phyloP scores from a whole-genome alignment of 2,888 invertebrate genomes.

The Lasioglossum villosulum region DNA sequence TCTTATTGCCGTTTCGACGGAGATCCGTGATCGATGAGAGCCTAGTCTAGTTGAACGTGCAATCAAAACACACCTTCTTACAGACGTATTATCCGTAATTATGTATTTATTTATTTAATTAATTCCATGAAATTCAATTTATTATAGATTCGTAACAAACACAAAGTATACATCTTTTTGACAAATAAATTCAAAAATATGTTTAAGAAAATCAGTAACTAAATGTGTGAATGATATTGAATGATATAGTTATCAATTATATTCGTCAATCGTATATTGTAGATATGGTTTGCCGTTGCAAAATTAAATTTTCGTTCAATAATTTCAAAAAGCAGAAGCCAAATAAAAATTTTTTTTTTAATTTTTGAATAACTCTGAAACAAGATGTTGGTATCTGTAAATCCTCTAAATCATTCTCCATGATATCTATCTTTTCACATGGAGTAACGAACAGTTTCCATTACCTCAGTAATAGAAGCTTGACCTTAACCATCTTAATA shows the following conservation, averaged over 20 bases:
- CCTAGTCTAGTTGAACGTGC: not conserved
- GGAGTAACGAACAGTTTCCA: not conserved
- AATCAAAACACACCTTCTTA: not conserved
- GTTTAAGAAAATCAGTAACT: not conserved
- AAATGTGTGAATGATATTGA: not conserved
- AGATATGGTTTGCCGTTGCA: not conserved
- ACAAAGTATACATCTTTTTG: no score
- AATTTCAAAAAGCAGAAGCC: no score
- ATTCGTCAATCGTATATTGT: no score
- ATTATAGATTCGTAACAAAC: no score
- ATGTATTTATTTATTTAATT: not conserved
- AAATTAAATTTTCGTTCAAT: not conserved
- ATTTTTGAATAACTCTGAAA: not conserved
- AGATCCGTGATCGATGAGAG: not conserved
- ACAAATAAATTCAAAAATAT: not conserved
- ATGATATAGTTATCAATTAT: not conserved
- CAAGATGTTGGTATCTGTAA: not conserved
- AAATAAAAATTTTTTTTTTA: not conserved
- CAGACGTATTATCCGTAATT: not conserved
- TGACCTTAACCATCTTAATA: not conserved
- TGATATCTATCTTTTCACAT: not conserved
- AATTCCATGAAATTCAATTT: not conserved
- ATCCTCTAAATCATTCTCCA: not conserved
- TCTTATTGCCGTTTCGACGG: not conserved
- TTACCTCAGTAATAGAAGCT: not conserved